phyloP scores from a whole-genome alignment of 2,888 invertebrate genomes.

The Phania funesta region DNA sequence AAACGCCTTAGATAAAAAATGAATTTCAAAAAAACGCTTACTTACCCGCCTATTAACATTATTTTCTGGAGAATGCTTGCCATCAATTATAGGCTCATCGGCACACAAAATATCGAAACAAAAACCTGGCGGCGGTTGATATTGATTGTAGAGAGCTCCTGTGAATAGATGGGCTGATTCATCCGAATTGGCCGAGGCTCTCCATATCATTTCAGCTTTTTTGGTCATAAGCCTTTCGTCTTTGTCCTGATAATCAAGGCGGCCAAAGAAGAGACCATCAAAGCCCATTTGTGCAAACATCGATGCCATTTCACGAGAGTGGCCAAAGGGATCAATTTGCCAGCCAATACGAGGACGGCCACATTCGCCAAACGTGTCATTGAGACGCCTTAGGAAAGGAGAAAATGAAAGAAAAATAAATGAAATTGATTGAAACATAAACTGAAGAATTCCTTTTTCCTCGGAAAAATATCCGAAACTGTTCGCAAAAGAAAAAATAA shows the following conservation, averaged over 20 bases:
- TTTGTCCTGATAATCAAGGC: constrained; percentile 94
- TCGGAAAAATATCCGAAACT: too few species aligned
- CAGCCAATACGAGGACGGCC: constrained; percentile 88
- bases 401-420: neutral
- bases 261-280: constrained; percentile 92
- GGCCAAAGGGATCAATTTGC: constrained; percentile 95
- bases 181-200: constrained; percentile 86
- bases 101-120: constrained; percentile 94
- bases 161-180: constrained; percentile 88
- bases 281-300: constrained; percentile 91
- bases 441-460: too few species aligned
- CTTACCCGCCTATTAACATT: constrained; percentile 89
- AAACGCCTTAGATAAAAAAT: constrained; percentile 79
- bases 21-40: constrained; percentile 74
- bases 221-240: constrained; percentile 82
- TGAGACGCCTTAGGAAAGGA: constrained; percentile 81
- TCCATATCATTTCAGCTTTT: constrained; percentile 92
- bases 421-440: too few species aligned
- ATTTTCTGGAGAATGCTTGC: constrained; percentile 88
- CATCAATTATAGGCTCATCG: constrained; percentile 93
- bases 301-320: constrained; percentile 92
- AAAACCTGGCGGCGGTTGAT: constrained; percentile 93
- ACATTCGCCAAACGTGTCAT: constrained; percentile 87
- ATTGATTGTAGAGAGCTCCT: constrained; percentile 90
- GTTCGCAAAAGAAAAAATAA: too few species aligned